Base-by-base conservation (phyloP, 2,888 invertebrate genomes). In the Epirrhoe tristata region DNA sequence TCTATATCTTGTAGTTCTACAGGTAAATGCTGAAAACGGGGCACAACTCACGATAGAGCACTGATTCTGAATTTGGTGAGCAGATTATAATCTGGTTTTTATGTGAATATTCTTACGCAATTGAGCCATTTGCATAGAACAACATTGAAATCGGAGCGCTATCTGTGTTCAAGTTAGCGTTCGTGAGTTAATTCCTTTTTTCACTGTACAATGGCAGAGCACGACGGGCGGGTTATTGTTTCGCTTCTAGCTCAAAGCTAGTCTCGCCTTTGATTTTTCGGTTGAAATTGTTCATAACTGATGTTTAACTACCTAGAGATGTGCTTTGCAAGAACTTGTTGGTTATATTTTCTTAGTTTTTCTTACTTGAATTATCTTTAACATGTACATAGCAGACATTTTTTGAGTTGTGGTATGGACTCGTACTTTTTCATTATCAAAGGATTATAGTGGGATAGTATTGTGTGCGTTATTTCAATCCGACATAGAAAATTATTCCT, bases 41-140 rank as follows among this genome's bases (percentile, higher is more conserved):
- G 12, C 12, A 43, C 12, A 5, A 12, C 12, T 43, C 5, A 43
- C 39, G 39, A 10, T 43, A 12, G 12, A 43, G 39, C 8, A 10
- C 39, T 12, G 39, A 12, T 43, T 43, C 39, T 43, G 12, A 43
- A 43, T 43, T 10, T 43, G 39, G 12, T 12, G 39, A 43, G 12
- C 39, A 43, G 39, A 43, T 43, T 43, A 43, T 43, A 56, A 6
- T 10, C 58, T 34, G 16, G 43, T 53, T 61, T 55, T 16, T 48
- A 24, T 17, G 31, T 59, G 12, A 59, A 60, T 60, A 24, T 14
- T 16, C 16, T 32, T 12, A 66, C 46, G 77, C 78, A 77, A 81
- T 82, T 78, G 77, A 76, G 80, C 81, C 80, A 85, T 88, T 87
- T 85, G 81, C 82, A 80, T 82, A 74, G 77, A 80, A 87, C 82